Evolutionary conservation across 2,888 invertebrate genomes (phyloP).

Genomic region (Caenorhabditis sp.): DNA sequence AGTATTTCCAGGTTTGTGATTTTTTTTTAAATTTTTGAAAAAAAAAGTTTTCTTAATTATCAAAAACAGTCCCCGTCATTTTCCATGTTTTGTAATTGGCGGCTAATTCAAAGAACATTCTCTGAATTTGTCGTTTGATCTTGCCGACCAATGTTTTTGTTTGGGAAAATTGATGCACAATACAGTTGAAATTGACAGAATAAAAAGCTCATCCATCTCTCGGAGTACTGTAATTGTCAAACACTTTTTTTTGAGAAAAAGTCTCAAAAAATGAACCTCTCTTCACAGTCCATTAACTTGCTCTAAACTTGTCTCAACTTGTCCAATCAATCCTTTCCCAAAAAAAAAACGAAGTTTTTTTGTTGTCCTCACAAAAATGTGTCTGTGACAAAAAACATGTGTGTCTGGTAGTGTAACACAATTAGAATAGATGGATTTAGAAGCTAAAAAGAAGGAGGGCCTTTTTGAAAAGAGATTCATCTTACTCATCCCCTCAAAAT

Average conservation of each 20-base stretch:
- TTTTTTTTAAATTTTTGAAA: neutral
- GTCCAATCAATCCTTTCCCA: neutral
- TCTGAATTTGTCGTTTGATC: no score
- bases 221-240: neutral
- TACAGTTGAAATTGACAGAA: no score
- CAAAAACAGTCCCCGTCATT: no score
- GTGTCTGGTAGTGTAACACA: neutral
- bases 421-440: neutral
- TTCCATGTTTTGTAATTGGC: no score
- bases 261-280: neutral
- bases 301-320: neutral
- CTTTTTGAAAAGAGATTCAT: neutral
- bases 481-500: neutral
- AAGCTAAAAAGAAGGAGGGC: neutral
- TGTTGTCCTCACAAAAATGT: neutral
- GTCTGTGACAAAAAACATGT: constrained; percentile 1
- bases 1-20: constrained; percentile 59
- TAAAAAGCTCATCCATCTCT: no score
- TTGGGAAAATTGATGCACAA: no score
- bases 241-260: neutral
- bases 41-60: no score
- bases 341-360: neutral
- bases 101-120: no score
- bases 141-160: no score
- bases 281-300: neutral